A percentile compares a stretch with the other conserved stretches of the same genome.
phyloP scores from a whole-genome alignment of 2,888 invertebrate genomes.

The Drosophila antonietae region DNA sequence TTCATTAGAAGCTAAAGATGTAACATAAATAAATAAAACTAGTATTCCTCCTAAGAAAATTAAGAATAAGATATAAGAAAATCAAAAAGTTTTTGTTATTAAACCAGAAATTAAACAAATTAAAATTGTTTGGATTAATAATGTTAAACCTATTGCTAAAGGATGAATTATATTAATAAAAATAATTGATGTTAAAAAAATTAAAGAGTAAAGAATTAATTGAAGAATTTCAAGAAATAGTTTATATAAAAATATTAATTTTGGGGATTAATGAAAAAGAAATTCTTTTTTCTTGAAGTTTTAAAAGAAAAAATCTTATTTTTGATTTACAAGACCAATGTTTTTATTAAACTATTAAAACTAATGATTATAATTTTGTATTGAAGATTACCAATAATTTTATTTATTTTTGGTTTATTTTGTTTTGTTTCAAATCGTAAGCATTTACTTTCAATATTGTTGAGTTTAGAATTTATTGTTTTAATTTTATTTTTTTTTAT shows the following conservation, averaged over 20 bases:
- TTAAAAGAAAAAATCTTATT: constrained; percentile 86
- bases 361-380: constrained; percentile 86
- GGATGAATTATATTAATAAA: background rate
- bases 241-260: constrained; percentile 87
- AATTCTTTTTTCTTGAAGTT: constrained; percentile 86
- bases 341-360: constrained; percentile 89
- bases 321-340: constrained; percentile 89
- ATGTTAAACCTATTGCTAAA: background rate
- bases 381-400: constrained; percentile 84
- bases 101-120: background rate
- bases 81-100: background rate
- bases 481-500: background rate
- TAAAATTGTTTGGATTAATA: background rate
- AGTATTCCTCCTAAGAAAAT: background rate
- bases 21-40: background rate
- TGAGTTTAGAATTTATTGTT: background rate
- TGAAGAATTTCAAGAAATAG: background rate
- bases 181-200: background rate
- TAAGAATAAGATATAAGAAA: background rate
- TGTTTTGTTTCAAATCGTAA: constrained; percentile 85
- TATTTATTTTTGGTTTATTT: constrained; percentile 86
- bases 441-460: background rate
- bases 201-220: background rate
- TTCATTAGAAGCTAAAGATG: too few species aligned
- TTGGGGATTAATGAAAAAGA: constrained; percentile 88